Evolutionary conservation across 2,888 invertebrate species (phyloP).

Genomic region (Calameuta filiformis): DNA sequence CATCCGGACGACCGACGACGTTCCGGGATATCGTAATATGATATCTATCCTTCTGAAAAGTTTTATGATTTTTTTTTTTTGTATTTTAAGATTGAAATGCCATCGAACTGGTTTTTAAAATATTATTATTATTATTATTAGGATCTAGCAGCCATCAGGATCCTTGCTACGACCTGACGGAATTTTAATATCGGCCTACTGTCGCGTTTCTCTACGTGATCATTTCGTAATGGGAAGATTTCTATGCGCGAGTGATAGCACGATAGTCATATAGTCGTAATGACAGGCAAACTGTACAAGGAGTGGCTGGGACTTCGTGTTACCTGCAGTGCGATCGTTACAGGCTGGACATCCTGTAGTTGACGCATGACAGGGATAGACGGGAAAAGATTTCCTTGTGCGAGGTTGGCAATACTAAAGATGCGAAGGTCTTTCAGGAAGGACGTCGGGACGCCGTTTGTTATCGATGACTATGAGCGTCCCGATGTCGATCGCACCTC

Average conservation of each 20-base stretch:
- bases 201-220: background rate
- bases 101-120: background rate
- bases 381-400: background rate
- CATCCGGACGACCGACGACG: background rate
- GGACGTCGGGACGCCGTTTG: background rate
- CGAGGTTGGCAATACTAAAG: background rate
- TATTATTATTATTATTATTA: too few species aligned
- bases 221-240: background rate
- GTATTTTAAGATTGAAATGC: background rate
- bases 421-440: background rate
- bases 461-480: background rate
- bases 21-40: background rate
- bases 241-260: background rate
- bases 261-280: background rate
- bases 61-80: background rate
- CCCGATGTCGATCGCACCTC: background rate
- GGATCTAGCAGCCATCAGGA: too few species aligned
- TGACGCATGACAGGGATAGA: background rate
- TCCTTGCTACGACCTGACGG: background rate
- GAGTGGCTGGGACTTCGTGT: too few species aligned
- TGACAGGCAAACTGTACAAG: too few species aligned
- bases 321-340: background rate
- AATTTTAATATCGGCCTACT: background rate
- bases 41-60: background rate
- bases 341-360: background rate